phyloP scores from a whole-genome alignment of 2,113 vertebrate species.

The Tragelaphus buxtoni region DNA sequence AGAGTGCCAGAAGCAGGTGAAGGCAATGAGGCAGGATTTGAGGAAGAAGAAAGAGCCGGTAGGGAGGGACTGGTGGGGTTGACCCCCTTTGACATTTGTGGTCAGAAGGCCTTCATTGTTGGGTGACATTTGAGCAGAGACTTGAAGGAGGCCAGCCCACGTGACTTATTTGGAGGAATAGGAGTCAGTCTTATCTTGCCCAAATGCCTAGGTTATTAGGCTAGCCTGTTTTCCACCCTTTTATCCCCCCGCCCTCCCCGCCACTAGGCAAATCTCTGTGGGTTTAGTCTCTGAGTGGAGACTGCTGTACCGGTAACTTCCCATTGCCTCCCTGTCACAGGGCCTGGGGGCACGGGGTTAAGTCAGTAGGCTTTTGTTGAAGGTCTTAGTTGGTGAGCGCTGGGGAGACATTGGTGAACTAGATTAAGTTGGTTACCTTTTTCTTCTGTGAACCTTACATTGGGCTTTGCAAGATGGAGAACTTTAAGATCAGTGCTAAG shows the following conservation, averaged over 20 bases:
- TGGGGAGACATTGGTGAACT: neutral
- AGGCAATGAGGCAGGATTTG: neutral
- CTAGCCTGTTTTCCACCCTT: neutral
- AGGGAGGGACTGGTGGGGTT: neutral
- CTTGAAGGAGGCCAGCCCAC: neutral
- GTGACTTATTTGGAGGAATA: neutral
- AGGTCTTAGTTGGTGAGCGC: neutral
- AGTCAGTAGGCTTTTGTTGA: neutral
- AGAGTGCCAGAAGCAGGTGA: neutral
- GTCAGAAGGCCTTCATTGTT: neutral
- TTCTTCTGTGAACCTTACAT: conserved; percentile 26
- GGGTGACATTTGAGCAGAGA: neutral
- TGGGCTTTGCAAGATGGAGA: conserved; percentile 5
- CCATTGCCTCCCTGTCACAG: neutral
- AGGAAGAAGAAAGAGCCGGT: neutral
- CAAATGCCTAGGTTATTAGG: neutral
- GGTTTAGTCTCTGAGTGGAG: neutral
- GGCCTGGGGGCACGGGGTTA: neutral
- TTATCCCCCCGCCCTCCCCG: neutral
- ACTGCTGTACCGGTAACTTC: neutral
- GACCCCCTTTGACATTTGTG: neutral
- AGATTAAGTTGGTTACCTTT: neutral
- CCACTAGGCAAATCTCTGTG: neutral
- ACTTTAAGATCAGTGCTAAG: neutral
- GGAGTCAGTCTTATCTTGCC: neutral